Evolutionary conservation across 2,888 invertebrate genomes (phyloP).

Genomic region (Linnaemya vulpina): DNA sequence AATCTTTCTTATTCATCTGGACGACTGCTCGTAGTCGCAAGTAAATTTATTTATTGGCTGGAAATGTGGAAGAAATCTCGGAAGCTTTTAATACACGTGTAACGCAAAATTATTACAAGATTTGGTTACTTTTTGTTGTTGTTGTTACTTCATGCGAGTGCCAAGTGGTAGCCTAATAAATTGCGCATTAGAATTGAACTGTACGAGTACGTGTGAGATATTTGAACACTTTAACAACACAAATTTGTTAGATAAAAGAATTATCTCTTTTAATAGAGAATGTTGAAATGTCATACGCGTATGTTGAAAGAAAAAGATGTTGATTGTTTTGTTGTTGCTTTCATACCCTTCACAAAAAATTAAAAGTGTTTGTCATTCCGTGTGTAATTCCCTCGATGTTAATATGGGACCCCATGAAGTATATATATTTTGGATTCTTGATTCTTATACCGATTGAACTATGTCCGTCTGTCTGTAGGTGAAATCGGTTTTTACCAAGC

Average conservation of each 20-base stretch:
- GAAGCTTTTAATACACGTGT: slow-evolving; percentile 71
- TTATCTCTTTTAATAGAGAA: slow-evolving; percentile 24
- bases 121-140: slow-evolving; percentile 12
- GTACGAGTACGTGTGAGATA: slow-evolving; percentile 35
- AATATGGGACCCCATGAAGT: no score
- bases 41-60: slow-evolving; percentile 58
- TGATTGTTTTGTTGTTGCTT: no score
- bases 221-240: slow-evolving; percentile 50
- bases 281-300: slow-evolving; percentile 31
- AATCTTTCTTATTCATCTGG: slow-evolving; percentile 52
- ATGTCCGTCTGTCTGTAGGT: no score
- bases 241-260: slow-evolving; percentile 48
- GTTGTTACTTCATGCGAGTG: slow-evolving; percentile 1
- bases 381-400: no score
- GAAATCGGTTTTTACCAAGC: no score
- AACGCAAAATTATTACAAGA: slow-evolving; percentile 67
- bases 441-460: no score
- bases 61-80: slow-evolving; percentile 64
- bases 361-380: no score
- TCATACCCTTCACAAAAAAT: no score
- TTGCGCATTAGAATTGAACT: slow-evolving; percentile 61
- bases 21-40: slow-evolving; percentile 19
- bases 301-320: neutral
- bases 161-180: slow-evolving; percentile 61
- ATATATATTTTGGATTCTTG: no score